These are phyloP conservation scores for Paramisgurnus dabryanus DNA, from an alignment of 2,113 vertebrate species.

Conservation along the genomic window DNA sequence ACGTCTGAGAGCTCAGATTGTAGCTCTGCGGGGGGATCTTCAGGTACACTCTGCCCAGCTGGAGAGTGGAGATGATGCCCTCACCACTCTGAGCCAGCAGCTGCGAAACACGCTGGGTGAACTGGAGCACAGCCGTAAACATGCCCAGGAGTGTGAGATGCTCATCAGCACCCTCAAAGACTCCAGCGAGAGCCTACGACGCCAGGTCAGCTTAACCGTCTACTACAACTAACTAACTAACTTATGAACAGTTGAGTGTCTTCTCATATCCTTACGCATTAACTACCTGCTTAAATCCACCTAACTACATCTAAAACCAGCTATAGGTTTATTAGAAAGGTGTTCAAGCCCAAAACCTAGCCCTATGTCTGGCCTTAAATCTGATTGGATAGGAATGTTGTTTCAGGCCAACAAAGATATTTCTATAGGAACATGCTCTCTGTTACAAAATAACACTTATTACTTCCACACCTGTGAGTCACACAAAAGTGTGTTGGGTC, in stretches of 20 bases:
- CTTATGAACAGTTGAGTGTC: neutral
- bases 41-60: conserved; percentile 63
- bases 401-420: no score
- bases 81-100: conserved; percentile 63
- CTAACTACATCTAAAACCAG: no score
- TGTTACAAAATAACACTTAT: no score
- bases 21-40: conserved; percentile 58
- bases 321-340: no score
- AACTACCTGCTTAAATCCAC: no score
- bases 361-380: no score
- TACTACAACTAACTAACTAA: neutral
- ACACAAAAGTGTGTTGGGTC: no score
- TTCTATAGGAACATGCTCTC: no score
- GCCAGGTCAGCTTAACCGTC: conserved; percentile 48
- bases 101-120: conserved; percentile 64
- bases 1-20: conserved; percentile 55
- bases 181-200: conserved; percentile 56
- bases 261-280: no score
- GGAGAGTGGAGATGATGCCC: conserved; percentile 61
- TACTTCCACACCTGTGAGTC: no score
- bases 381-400: no score
- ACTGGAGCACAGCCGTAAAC: conserved; percentile 63
- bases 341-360: no score
- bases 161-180: conserved; percentile 66
- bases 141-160: conserved; percentile 66